Conservation (phyloP, 2,797 vertebrate genomes). For the Capromys pilorides region DNA sequence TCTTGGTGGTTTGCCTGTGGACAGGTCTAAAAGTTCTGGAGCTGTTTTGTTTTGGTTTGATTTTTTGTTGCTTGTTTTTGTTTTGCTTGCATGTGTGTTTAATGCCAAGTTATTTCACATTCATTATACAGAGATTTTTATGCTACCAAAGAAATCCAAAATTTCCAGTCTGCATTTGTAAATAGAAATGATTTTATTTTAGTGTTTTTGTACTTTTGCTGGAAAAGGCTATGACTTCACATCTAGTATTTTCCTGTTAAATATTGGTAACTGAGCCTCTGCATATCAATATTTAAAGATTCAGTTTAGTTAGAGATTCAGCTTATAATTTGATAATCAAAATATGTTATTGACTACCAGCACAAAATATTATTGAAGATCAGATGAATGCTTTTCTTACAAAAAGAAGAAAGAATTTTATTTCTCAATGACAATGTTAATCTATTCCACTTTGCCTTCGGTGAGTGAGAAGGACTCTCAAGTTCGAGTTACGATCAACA, state of each 20-base stretch:
- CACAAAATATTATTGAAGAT: background rate
- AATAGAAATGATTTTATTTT: background rate
- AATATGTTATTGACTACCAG: background rate
- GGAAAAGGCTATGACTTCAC: background rate
- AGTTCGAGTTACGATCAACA: slow-evolving; percentile 16
- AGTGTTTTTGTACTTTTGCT: background rate
- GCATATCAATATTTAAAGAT: background rate
- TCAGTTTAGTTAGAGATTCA: background rate
- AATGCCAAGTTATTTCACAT: background rate
- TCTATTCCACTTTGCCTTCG: slow-evolving; percentile 33
- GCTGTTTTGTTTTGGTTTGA: background rate
- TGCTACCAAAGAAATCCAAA: background rate
- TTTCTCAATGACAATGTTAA: background rate
- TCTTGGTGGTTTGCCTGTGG: too few relatives aligned
- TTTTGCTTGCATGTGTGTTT: background rate
- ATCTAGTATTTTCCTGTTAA: background rate
- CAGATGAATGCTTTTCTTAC: background rate
- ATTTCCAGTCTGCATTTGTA: background rate
- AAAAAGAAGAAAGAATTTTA: background rate
- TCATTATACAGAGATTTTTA: background rate
- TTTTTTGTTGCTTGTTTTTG: background rate
- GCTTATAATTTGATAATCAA: background rate
- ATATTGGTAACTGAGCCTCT: background rate
- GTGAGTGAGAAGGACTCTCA: background rate
- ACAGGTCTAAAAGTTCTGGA: background rate